Evolutionary conservation across 2,888 invertebrate species (phyloP).

Genomic region (Dioctria rufipes): DNA sequence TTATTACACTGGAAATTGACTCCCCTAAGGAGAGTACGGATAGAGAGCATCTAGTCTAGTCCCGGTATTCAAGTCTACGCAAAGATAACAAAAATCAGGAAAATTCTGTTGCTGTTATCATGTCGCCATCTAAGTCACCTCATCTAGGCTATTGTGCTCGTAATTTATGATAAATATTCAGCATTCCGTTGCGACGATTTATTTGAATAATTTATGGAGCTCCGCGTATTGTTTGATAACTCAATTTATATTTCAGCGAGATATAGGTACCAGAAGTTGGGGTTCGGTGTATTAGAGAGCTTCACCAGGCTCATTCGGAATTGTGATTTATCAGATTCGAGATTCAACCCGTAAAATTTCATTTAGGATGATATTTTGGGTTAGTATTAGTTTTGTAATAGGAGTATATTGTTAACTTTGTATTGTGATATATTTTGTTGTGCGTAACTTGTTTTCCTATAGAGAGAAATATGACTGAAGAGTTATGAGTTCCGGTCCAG

Average conservation of each 20-base stretch:
- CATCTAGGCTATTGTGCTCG: slow-evolving; percentile 55
- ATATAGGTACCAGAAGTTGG: not conserved
- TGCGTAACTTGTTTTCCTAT: too few relatives aligned
- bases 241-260: slow-evolving; percentile 57
- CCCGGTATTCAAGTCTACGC: not conserved
- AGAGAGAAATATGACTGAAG: too few relatives aligned
- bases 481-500: too few relatives aligned
- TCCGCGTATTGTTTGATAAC: slow-evolving; percentile 57
- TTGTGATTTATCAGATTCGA: slow-evolving; percentile 37
- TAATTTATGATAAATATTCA: slow-evolving; percentile 59
- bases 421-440: too few relatives aligned
- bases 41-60: too few relatives aligned
- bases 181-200: slow-evolving; percentile 57
- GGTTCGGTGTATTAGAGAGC: not conserved
- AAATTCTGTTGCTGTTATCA: slow-evolving; percentile 43
- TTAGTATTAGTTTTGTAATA: too few relatives aligned
- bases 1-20: slow-evolving; percentile 40
- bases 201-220: slow-evolving; percentile 58
- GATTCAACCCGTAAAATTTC: not conserved
- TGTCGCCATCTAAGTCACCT: slow-evolving; percentile 55
- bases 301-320: not conserved
- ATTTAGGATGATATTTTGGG: too few relatives aligned
- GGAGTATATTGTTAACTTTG: too few relatives aligned
- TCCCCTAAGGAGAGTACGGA: not conserved
- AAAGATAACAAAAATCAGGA: slow-evolving; percentile 33